Conservation (phyloP, 2,888 invertebrate species). For the Polydesmus complanatus region DNA sequence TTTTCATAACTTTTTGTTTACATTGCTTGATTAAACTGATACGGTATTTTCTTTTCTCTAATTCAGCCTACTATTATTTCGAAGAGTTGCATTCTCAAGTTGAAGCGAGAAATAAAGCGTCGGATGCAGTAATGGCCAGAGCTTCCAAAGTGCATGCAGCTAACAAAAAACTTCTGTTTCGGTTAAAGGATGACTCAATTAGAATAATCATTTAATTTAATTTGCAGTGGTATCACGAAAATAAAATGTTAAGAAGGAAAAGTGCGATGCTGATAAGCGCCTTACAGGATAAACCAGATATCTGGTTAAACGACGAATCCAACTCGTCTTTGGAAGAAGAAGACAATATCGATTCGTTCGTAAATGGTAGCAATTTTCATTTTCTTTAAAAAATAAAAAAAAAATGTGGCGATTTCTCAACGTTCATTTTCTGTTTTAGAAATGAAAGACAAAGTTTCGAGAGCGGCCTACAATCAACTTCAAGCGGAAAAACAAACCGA, state of each 20-base stretch:
- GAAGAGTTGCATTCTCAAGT: not conserved
- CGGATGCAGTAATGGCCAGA: not conserved
- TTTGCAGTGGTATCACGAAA: conserved; percentile 9
- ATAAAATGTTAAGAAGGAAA: conserved; percentile 6
- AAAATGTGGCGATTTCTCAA: not conserved
- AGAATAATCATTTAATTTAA: not conserved
- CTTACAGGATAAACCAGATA: not conserved
- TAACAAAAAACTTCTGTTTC: not conserved
- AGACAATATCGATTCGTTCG: not conserved
- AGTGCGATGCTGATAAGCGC: not conserved
- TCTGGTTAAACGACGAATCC: not conserved
- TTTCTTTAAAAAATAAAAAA: not conserved
- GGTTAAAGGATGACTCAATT: not conserved
- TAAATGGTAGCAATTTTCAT: not conserved
- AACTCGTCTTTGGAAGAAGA: not conserved
- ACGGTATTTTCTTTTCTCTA: not conserved
- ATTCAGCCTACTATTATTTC: not conserved
- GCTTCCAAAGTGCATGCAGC: conserved; percentile 2
- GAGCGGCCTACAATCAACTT: not conserved
- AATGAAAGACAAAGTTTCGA: not conserved
- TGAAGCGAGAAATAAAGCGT: conserved; percentile 1
- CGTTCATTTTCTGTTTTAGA: not conserved
- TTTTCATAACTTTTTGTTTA: too few species aligned
- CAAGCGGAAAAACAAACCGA: not conserved
- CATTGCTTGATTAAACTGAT: too few species aligned